A percentile compares a stretch with the other conserved stretches of the same genome.
These are phyloP conservation scores for Zalophus californianus DNA, from an alignment of 2,797 vertebrate species.

Conservation along the genomic window DNA sequence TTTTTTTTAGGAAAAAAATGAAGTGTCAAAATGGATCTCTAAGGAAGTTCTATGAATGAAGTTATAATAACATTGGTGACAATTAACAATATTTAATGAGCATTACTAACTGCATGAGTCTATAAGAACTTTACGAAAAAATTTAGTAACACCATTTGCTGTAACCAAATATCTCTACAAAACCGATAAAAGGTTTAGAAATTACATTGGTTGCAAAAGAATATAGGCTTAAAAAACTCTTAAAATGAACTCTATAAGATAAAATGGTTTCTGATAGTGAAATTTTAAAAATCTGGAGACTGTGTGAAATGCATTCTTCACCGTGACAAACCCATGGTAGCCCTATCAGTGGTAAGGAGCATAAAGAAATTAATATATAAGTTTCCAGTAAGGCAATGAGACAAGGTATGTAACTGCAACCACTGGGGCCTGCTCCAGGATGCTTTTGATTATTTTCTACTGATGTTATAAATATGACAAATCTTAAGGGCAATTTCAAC, in stretches of 20 bases:
- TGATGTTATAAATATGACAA: not conserved
- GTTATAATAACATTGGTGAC: not conserved
- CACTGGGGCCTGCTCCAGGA: not conserved
- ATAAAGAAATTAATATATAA: not conserved
- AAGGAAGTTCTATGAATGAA: slow-evolving; percentile 35
- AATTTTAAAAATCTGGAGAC: not conserved
- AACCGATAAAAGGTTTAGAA: slow-evolving; percentile 47
- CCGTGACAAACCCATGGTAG: not conserved
- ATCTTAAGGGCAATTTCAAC: slow-evolving; percentile 38
- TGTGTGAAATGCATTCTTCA: slow-evolving; percentile 7
- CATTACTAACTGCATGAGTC: slow-evolving; percentile 21
- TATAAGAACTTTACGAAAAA: slow-evolving; percentile 26
- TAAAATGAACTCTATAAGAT: slow-evolving; percentile 8
- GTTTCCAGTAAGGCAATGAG: not conserved
- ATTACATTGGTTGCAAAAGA: slow-evolving; percentile 13
- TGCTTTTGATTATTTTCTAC: not conserved
- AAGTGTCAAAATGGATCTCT: slow-evolving; percentile 20
- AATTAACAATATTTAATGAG: slow-evolving; percentile 43
- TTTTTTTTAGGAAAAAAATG: slow-evolving; percentile 15
- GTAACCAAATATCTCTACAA: not conserved
- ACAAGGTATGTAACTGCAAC: not conserved
- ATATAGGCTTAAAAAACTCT: not conserved
- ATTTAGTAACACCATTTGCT: not conserved
- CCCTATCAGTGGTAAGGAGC: not conserved
- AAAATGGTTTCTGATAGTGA: not conserved